Percentiles rank a stretch among this genome's conserved stretches.
Conservation (phyloP, 92 coral and sea anemone species). For the Phenganax marumi region DNA sequence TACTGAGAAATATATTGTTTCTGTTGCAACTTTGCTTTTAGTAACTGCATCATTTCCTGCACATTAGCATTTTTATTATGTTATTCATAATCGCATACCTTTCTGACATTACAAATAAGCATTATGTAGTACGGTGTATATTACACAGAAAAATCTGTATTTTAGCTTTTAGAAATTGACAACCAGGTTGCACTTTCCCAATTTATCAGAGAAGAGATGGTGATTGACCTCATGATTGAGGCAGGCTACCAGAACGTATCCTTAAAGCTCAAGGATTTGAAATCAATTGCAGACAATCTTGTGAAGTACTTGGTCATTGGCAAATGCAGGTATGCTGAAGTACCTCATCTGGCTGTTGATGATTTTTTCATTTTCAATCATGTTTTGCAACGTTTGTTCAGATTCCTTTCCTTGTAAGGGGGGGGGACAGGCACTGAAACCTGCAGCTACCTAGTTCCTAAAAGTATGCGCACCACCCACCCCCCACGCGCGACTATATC, state of each 20-base stretch:
- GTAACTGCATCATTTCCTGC: too few species aligned
- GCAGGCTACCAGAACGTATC: conserved; percentile 43
- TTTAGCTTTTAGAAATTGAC: conserved; percentile 36
- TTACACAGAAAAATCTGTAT: neutral
- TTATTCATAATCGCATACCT: too few species aligned
- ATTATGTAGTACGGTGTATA: too few species aligned
- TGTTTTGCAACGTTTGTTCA: neutral
- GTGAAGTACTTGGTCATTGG: conserved; percentile 38
- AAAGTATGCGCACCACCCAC: too few species aligned
- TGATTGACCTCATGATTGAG: conserved; percentile 34
- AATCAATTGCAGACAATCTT: conserved; percentile 16
- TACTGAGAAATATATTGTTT: too few species aligned
- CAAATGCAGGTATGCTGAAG: conserved; percentile 27
- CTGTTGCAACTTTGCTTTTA: too few species aligned
- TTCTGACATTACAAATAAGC: too few species aligned
- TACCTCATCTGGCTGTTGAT: neutral
- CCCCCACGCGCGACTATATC: too few species aligned
- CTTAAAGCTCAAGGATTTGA: conserved; percentile 11
- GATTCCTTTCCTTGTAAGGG: too few species aligned
- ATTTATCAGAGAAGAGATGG: conserved; percentile 20
- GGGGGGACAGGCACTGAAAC: too few species aligned
- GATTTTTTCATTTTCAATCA: neutral
- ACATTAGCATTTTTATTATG: too few species aligned
- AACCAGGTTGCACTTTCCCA: conserved; percentile 17
- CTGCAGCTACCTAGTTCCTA: too few species aligned